Evolutionary conservation across 2,113 vertebrate genomes (phyloP).

Genomic region (Eonycteris spelaea): DNA sequence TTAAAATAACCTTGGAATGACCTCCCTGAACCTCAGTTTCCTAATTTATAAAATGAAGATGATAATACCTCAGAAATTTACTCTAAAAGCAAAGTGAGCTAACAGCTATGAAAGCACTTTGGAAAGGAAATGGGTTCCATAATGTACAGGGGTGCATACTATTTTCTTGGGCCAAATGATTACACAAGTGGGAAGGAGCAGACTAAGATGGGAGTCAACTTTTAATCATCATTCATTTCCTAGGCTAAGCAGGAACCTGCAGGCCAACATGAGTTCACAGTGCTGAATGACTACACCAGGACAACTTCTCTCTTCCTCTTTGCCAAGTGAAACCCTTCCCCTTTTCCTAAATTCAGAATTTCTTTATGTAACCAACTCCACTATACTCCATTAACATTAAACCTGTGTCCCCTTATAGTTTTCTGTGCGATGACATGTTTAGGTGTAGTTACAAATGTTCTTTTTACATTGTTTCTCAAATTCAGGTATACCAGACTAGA

Average conservation of each 20-base stretch:
- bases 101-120: slow-evolving; percentile 46
- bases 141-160: not conserved
- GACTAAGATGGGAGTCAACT: not conserved
- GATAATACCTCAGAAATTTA: slow-evolving; percentile 23
- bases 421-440: not conserved
- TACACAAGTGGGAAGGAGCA: not conserved
- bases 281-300: not conserved
- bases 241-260: not conserved
- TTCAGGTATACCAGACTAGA: not conserved
- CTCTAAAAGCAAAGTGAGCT: slow-evolving; percentile 11
- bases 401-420: not conserved
- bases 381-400: not conserved
- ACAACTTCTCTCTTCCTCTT: not conserved
- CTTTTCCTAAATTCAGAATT: not conserved
- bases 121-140: not conserved
- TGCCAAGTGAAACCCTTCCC: not conserved
- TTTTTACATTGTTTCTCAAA: not conserved
- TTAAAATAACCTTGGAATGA: slow-evolving; percentile 41
- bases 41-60: slow-evolving; percentile 58
- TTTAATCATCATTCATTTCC: not conserved
- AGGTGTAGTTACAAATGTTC: not conserved
- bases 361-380: not conserved
- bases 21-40: not conserved
- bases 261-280: too few relatives aligned
- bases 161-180: not conserved